Evolutionary conservation across 2,113 vertebrate genomes (phyloP), one percentile per base, ranked within the genome.

Genomic region (Numenius arquata): DNA sequence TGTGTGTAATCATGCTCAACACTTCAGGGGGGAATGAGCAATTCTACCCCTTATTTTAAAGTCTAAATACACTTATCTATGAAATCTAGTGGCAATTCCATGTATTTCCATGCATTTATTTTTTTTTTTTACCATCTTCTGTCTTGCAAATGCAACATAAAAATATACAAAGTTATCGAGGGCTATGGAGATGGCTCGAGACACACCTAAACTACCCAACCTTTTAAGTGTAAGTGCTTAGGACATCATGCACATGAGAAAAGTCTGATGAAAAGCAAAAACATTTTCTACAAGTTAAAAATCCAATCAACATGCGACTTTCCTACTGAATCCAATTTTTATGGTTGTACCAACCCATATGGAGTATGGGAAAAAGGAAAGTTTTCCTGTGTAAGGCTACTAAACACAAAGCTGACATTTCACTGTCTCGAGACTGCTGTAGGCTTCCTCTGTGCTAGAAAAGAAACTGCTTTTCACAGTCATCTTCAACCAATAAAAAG

Each of bases 1-100:
- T 20, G 68, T 0, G 1, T 41, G 40, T 16, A 80, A 30, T 74
- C 48, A 8, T 0, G 2, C 17, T 66, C n/a, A 59, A 30, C 1
- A 0, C 23, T 76, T 65, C 34, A 50, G 7, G 11, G 27, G 16
- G 16, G 0, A 19, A 23, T 15, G 38, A 84, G 29, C 41, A 55
- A 63, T 22, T 55, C 45, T 38, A 53, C 4, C 11, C 53, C n/a
- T 62, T 53, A 25, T 19, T 84, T 59, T 25, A 9, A 62, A 59
- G 21, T 17, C 67, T 61, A 53, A 67, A 8, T 7, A 40, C 27
- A 30, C 1, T 8, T 15, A 53, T 21, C 29, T 13, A 21, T 32
- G 43, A 61, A 52, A 59, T 10, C 30, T n/a, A 55, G 22, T 12
- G 47, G 16, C 29, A 83, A 70, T 53, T 43, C 62, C 23, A 32